Conservation (phyloP, 2,113 vertebrate genomes). For the Equus przewalskii region DNA sequence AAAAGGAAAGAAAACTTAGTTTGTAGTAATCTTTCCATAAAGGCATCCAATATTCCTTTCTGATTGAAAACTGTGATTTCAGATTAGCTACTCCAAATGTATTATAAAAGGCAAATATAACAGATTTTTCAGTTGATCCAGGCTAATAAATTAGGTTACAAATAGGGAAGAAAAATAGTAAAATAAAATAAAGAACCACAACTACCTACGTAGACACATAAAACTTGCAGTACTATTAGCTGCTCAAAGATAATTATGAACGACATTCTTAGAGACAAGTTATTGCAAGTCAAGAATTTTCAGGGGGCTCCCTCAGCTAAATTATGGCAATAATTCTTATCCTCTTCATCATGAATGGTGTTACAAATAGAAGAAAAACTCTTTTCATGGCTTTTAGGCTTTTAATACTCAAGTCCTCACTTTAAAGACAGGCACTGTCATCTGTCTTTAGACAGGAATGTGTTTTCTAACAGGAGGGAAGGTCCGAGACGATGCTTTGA, state of each 20-base stretch:
- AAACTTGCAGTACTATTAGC: not conserved
- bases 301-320: not conserved
- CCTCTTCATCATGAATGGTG: not conserved
- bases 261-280: not conserved
- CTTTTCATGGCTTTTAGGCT: conserved; percentile 19
- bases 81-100: conserved; percentile 62
- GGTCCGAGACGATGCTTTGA: not conserved
- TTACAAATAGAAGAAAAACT: conserved; percentile 20
- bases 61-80: conserved; percentile 72
- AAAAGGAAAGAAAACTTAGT: conserved; percentile 47
- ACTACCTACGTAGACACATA: not conserved
- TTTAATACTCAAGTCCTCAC: conserved; percentile 13
- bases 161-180: conserved; percentile 44
- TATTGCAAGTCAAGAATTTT: not conserved
- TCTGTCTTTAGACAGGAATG: not conserved
- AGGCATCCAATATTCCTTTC: conserved; percentile 67
- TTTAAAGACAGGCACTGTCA: not conserved
- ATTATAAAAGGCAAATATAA: conserved; percentile 71
- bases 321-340: not conserved
- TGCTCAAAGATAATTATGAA: not conserved
- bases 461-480: not conserved
- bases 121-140: conserved; percentile 73
- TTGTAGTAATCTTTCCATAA: conserved; percentile 65
- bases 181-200: not conserved
- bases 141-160: conserved; percentile 73